These are phyloP conservation scores for Megalops atlanticus DNA, from an alignment of 2,113 vertebrate species.

Conservation along the genomic window DNA sequence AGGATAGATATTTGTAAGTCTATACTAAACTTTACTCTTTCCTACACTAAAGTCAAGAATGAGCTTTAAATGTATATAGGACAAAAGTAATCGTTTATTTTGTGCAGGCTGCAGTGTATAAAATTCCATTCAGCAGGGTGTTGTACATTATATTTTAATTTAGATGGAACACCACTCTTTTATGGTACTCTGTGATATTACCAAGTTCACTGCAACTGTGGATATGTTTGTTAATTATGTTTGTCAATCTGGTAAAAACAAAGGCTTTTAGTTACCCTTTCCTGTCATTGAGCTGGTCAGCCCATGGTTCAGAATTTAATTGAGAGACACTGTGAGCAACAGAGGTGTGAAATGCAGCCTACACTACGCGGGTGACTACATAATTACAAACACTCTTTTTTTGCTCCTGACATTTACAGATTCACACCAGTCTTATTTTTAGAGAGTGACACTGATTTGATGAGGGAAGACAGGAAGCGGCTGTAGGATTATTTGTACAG, in stretches of 20 bases:
- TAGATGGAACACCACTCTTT: neutral
- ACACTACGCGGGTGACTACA: slow-evolving; percentile 16
- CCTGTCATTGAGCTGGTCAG: slow-evolving; percentile 6
- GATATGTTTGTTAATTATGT: no score
- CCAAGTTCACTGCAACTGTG: neutral
- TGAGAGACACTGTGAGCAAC: neutral
- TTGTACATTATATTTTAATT: neutral
- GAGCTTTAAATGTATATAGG: neutral
- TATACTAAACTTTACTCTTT: no score
- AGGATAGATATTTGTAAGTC: no score
- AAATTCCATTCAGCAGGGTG: neutral
- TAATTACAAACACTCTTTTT: slow-evolving; percentile 2
- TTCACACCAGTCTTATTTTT: slow-evolving; percentile 21
- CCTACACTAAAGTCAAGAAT: neutral
- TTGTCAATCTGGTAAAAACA: neutral
- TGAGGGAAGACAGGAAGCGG: slow-evolving; percentile 5
- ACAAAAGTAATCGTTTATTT: neutral
- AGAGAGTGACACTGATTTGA: slow-evolving; percentile 4
- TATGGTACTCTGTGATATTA: neutral
- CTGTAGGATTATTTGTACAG: neutral
- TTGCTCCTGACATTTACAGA: slow-evolving; percentile 25
- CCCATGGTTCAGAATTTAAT: neutral
- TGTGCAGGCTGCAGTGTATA: neutral
- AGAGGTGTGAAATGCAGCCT: slow-evolving; percentile 23
- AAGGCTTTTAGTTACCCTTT: neutral